Evolutionary conservation across 2,888 invertebrate species (phyloP).

Genomic region (Schizotus pectinicornis): DNA sequence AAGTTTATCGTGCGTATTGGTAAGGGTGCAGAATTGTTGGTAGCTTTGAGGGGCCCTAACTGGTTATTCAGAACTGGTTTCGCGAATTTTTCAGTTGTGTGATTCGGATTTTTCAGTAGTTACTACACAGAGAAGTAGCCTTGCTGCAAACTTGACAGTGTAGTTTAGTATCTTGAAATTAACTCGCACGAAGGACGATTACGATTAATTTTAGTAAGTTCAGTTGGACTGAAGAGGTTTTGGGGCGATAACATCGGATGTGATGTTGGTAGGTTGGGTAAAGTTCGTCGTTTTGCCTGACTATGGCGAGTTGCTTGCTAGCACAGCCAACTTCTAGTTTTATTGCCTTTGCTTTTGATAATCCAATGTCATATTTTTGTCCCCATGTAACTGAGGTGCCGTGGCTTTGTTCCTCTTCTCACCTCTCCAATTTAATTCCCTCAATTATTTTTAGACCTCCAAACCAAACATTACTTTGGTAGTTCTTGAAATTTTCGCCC

Average conservation of each 20-base stretch:
- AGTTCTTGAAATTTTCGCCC: constrained; percentile 8
- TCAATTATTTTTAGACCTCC: constrained; percentile 23
- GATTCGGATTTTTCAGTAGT: constrained; percentile 51
- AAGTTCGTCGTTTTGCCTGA: no score
- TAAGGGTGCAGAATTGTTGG: constrained; percentile 1
- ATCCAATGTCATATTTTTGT: constrained; percentile 49
- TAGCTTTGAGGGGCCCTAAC: constrained; percentile 21
- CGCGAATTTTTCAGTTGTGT: constrained; percentile 48
- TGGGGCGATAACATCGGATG: constrained; percentile 1
- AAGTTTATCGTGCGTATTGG: constrained; percentile 31
- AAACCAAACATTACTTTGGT: constrained; percentile 2
- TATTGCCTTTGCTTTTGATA: constrained; percentile 52
- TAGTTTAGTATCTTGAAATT: constrained; percentile 38
- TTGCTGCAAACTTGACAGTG: constrained; percentile 50
- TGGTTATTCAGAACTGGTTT: constrained; percentile 40
- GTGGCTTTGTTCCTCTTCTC: constrained; percentile 42
- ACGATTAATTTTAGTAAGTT: constrained; percentile 26
- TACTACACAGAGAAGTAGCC: constrained; percentile 34
- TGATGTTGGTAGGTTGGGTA: constrained; percentile 14
- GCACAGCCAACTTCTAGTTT: constrained; percentile 39
- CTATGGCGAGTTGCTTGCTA: no score
- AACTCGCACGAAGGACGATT: constrained; percentile 23
- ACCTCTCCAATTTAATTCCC: constrained; percentile 8
- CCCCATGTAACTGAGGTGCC: constrained; percentile 48
- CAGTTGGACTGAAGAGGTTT: constrained; percentile 23